These are phyloP conservation scores for Lymantria monacha DNA, from an alignment of 2,888 invertebrate genomes.

Conservation along the genomic window DNA sequence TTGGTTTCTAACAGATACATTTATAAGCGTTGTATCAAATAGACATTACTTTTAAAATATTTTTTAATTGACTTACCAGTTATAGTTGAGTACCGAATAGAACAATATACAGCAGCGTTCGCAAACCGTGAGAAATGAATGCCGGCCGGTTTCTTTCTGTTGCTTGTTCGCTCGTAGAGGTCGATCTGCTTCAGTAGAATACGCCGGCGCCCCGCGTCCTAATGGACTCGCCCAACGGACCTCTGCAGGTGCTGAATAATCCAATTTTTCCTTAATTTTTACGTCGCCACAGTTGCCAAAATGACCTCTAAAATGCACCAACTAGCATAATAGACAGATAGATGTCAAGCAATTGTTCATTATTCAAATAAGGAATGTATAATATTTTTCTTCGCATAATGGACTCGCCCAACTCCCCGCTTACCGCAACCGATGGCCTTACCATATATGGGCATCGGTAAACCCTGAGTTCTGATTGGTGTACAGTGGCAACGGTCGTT, in stretches of 20 bases:
- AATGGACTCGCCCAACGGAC: constrained; percentile 68
- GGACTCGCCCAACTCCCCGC: constrained; percentile 77
- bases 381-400: constrained; percentile 51
- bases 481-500: constrained; percentile 73
- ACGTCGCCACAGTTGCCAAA: constrained; percentile 43
- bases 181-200: constrained; percentile 67
- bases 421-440: constrained; percentile 83
- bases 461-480: constrained; percentile 86
- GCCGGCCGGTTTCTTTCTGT: constrained; percentile 70
- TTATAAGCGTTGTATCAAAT: too few species aligned
- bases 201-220: constrained; percentile 62
- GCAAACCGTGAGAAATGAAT: constrained; percentile 71
- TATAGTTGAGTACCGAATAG: constrained; percentile 38
- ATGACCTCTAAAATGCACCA: constrained; percentile 46
- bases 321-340: constrained; percentile 42
- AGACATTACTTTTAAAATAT: background rate
- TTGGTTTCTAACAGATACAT: too few species aligned
- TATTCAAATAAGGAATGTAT: constrained; percentile 57
- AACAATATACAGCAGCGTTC: constrained; percentile 54
- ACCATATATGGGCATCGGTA: constrained; percentile 93
- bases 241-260: constrained; percentile 55
- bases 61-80: constrained; percentile 48
- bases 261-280: constrained; percentile 46
- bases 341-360: constrained; percentile 52
- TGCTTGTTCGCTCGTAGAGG: constrained; percentile 57